Percentiles rank a stretch among this genome's conserved stretches.
Evolutionary conservation across 2,888 invertebrate genomes (phyloP).

Genomic region (Cotesia congregata): DNA sequence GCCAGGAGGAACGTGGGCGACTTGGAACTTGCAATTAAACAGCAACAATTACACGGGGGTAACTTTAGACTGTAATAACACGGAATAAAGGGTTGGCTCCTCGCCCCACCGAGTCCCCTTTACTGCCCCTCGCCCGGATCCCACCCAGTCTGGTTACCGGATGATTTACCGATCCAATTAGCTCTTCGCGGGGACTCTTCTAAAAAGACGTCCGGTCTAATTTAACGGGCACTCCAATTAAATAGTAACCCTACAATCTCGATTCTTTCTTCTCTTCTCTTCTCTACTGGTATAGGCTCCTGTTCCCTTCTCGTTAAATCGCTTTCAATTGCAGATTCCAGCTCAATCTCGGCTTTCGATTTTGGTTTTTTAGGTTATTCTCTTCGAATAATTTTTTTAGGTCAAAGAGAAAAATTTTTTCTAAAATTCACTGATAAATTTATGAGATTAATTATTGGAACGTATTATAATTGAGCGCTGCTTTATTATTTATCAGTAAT

Average conservation of each 20-base stretch:
- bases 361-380: slow-evolving; percentile 7
- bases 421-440: no score
- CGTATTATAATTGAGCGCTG: no score
- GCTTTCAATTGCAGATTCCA: slow-evolving; percentile 25
- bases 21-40: slow-evolving; percentile 70
- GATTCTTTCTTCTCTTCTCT: slow-evolving; percentile 27
- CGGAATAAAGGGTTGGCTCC: slow-evolving; percentile 69
- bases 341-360: neutral
- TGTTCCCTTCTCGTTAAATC: slow-evolving; percentile 35
- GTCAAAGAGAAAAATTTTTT: no score
- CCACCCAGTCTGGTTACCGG: slow-evolving; percentile 63
- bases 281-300: neutral
- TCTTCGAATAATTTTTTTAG: no score
- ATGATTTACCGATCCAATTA: slow-evolving; percentile 71
- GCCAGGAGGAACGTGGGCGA: slow-evolving; percentile 57
- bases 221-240: slow-evolving; percentile 70
- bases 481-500: no score
- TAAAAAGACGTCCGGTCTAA: slow-evolving; percentile 70
- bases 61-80: slow-evolving; percentile 71
- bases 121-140: slow-evolving; percentile 47
- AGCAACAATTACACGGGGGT: slow-evolving; percentile 71
- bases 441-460: no score
- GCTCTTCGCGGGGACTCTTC: slow-evolving; percentile 63
- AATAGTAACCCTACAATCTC: slow-evolving; percentile 59
- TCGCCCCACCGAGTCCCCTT: slow-evolving; percentile 42